Conservation (phyloP, 2,888 invertebrate species). For the Trachelus tabidus region DNA sequence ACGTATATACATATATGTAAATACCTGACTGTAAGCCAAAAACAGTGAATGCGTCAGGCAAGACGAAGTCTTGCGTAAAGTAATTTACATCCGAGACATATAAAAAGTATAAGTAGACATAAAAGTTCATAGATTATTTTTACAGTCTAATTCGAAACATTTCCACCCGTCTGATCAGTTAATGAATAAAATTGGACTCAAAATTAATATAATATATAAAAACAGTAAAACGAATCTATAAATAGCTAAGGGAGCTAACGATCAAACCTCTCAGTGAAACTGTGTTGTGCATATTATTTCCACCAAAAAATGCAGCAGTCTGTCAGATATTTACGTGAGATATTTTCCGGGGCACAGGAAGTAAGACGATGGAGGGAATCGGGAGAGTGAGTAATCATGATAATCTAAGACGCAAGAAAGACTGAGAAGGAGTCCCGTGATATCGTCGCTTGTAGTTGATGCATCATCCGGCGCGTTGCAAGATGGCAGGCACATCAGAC, state of each 20-base stretch:
- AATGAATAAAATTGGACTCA: neutral
- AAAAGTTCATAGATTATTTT: neutral
- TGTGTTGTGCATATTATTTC: neutral
- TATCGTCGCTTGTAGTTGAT: constrained; percentile 35
- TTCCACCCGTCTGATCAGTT: neutral
- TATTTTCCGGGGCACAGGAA: constrained; percentile 10
- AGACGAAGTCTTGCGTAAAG: neutral
- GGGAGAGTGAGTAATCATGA: constrained; percentile 3
- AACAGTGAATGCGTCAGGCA: neutral
- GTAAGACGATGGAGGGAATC: constrained; percentile 4
- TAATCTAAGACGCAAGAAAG: neutral
- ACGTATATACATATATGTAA: neutral
- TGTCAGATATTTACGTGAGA: neutral
- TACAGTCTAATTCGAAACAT: neutral
- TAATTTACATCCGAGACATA: neutral
- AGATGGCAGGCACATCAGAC: constrained; percentile 51
- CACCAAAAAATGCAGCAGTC: neutral
- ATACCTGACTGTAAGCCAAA: neutral
- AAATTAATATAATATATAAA: neutral
- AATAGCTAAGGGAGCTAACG: neutral
- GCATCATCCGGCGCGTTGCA: constrained; percentile 46
- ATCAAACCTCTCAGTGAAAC: neutral
- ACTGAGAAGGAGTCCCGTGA: constrained; percentile 17
- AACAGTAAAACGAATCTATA: neutral
- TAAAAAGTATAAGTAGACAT: neutral